Evolutionary conservation across 2,888 invertebrate species (phyloP), one percentile per base, ranked within the genome.

Genomic region (Campaea margaritaria): DNA sequence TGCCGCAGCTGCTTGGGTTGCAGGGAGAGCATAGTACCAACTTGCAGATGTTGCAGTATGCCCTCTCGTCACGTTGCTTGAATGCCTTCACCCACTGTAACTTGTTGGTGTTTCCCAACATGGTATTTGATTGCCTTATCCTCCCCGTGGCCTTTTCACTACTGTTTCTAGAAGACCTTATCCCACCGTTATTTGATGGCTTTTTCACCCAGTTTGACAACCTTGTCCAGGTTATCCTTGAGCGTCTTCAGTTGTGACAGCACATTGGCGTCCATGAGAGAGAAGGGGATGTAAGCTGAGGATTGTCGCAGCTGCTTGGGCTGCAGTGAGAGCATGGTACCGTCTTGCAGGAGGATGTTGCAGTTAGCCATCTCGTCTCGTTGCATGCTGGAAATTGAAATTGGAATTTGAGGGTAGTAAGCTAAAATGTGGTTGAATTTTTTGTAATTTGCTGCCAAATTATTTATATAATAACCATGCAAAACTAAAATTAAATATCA

Each of bases 21-120:
- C 1, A 95, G 82, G 0, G 95, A 94, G 2, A 95, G 84, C 78
- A 95, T 85, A 9, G 93, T 93, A 16, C 95, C 95, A 76, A 95
- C 94, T 15, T 86, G 77, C 0, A 95, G 84, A 95, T 95, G 79
- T 95, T 95, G 70, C 95, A 93, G 79, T 94, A 95, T 0, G 95
- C 94, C 62, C 89, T 91, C 38, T 93, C 90, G 14, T 94, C 93
- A 0, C 87, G 81, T 39, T 87, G 80, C 81, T 90, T 79, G 28
- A n/a, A n/a, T n/a, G n/a, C n/a, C n/a, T n/a, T n/a, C n/a, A n/a
- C n/a, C n/a, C n/a, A n/a, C n/a, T n/a, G n/a, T n/a, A n/a, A n/a
- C n/a, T n/a, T n/a, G n/a, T n/a, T n/a, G n/a, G n/a, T n/a, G n/a
- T n/a, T n/a, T n/a, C n/a, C n/a, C n/a, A n/a, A n/a, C n/a, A n/a